These are phyloP conservation scores for Spheniscus humboldti DNA, from an alignment of 2,797 vertebrate species.

Conservation along the genomic window DNA sequence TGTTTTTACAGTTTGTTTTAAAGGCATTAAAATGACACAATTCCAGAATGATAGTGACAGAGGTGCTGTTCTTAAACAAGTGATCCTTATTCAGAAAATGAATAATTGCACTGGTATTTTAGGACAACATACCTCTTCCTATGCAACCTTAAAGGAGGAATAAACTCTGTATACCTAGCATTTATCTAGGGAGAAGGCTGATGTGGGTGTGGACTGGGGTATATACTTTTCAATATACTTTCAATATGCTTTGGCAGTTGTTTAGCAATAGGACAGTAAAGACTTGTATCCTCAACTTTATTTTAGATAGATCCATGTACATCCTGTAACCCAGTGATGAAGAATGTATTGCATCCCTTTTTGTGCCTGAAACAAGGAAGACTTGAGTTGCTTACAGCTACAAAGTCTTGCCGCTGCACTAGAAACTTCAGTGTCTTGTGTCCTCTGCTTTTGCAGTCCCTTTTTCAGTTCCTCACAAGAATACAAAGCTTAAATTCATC, in stretches of 20 bases:
- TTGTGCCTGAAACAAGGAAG: not conserved
- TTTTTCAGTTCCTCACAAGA: not conserved
- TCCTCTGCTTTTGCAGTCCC: not conserved
- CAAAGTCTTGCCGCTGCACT: not conserved
- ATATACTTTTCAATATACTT: not conserved
- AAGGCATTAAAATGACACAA: not conserved
- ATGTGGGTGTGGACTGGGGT: fast-evolving
- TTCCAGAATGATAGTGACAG: not conserved
- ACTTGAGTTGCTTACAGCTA: not conserved
- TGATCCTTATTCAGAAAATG: not conserved
- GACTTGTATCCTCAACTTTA: not conserved
- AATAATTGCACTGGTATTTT: not conserved
- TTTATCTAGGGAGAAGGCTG: not conserved
- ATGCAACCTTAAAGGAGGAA: not conserved
- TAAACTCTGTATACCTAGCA: not conserved
- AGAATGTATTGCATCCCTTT: not conserved
- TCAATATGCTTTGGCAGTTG: not conserved
- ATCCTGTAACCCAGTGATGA: not conserved
- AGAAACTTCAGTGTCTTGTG: not conserved
- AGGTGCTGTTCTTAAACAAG: not conserved
- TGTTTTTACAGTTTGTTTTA: not conserved
- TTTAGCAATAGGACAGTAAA: not conserved
- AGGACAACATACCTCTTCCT: not conserved
- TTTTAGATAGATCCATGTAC: not conserved
- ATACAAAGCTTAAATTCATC: not conserved